These are phyloP conservation scores for Hypena proboscidalis DNA, from an alignment of 2,888 invertebrate genomes.

Conservation along the genomic window DNA sequence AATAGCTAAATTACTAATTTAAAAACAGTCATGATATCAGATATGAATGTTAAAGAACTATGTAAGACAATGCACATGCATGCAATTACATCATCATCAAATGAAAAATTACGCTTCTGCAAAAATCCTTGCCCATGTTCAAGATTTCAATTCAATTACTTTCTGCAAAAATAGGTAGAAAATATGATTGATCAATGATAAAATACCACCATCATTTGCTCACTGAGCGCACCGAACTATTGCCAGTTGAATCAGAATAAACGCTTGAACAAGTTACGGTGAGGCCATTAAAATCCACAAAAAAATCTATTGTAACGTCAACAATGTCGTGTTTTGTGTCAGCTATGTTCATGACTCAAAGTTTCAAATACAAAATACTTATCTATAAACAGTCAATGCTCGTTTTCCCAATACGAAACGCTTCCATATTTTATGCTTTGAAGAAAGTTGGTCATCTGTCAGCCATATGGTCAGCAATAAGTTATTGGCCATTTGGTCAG, in stretches of 20 bases:
- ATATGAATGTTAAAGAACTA: no score
- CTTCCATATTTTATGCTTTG: conserved; percentile 26
- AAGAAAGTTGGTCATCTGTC: conserved; percentile 51
- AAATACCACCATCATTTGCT: no score
- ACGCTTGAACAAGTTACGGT: neutral
- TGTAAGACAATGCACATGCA: no score
- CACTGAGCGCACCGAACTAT: no score
- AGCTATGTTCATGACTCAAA: conserved; percentile 10
- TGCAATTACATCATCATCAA: no score
- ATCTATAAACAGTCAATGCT: conserved; percentile 15
- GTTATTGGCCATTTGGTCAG: conserved; percentile 33
- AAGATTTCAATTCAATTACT: no score
- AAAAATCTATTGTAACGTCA: neutral
- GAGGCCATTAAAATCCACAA: conserved; percentile 2
- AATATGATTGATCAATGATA: no score
- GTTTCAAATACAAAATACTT: conserved; percentile 7
- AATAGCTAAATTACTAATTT: no score
- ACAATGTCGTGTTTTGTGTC: neutral
- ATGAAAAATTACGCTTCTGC: no score
- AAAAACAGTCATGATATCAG: no score
- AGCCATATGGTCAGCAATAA: conserved; percentile 50
- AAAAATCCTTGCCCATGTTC: no score
- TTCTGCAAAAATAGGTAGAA: no score
- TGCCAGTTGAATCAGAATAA: neutral
- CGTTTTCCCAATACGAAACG: conserved; percentile 14